Base-by-base conservation (phyloP, 2,888 invertebrate genomes). In the Patella pellucida region DNA sequence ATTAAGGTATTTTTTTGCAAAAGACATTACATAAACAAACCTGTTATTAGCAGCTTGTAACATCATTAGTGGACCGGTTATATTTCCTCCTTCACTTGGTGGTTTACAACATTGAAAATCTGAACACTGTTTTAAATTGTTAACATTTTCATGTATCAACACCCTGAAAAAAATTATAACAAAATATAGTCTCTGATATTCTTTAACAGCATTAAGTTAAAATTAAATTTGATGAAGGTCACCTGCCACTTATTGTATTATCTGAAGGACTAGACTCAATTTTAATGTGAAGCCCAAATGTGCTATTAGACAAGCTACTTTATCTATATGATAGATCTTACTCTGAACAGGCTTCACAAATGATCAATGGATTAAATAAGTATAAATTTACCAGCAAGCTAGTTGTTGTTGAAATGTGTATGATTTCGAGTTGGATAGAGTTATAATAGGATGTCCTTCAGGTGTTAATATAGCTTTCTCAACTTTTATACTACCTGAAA, bases 341-440 rank as follows among this genome's bases (percentile, higher is more conserved):
- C 11, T 71, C 19, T 19, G 4, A 16, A 71, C 51, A 27, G 23
- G 19, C 0, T 52, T 15, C 4, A 70, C 31, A 7, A 52, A 11
- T 69, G 41, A 41, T 41, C 41, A 41, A 41, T 41, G 41, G 41
- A 41, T 41, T 41, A 41, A 41, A 41, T 41, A 41, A 41, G 9
- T 23, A 69, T 16, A 67, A 52, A 82, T 86, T 79, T 93, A 91
- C 94, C 94, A 91, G 77, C 88, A 86, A 69, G 85, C 93, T 86
- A 97, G 92, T 86, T 95, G 94, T 82, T 93, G 92, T 83, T 95
- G 95, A 90, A 95, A 97, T 76, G 96, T 94, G 88, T 95, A 97
- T 2, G 96, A 95, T 89, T 95, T 94, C 41, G 96, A 96, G 88
- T 95, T 96, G 52, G 94, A 95, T 54, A 97, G 93, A n/a, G 95